These are phyloP conservation scores for Hyposmocoma kahamanoa DNA, from an alignment of 1,140 invertebrate genomes.

Conservation along the genomic window DNA sequence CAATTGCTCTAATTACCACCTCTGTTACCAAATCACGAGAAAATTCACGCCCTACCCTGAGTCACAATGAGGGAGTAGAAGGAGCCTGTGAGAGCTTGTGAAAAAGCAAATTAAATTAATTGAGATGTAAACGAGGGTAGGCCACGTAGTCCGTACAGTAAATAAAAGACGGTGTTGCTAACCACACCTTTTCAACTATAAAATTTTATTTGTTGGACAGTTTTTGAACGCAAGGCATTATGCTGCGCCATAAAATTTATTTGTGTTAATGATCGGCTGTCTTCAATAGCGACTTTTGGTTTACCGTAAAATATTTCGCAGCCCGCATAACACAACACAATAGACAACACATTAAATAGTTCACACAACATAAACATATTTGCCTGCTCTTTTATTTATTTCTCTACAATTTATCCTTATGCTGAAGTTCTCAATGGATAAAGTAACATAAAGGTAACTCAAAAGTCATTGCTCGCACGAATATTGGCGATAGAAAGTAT, in stretches of 20 bases:
- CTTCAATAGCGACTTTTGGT: too few species aligned
- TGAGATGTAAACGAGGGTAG: constrained; percentile 63
- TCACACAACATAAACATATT: too few species aligned
- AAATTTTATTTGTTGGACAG: constrained; percentile 19
- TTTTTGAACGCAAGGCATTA: not conserved
- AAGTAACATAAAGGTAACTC: too few species aligned
- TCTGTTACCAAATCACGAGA: constrained; percentile 62
- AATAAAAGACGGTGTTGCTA: constrained; percentile 45
- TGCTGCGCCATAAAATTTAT: not conserved
- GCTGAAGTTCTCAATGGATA: too few species aligned
- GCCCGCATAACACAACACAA: too few species aligned
- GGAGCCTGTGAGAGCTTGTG: constrained; percentile 64
- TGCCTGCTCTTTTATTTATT: too few species aligned
- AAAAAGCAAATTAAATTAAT: constrained; percentile 70
- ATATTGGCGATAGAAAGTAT: too few species aligned
- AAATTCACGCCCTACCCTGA: constrained; percentile 59
- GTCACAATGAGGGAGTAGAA: constrained; percentile 57
- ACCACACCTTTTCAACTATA: constrained; percentile 35
- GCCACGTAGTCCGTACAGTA: constrained; percentile 36
- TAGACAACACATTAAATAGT: too few species aligned
- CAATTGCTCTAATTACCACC: constrained; percentile 59
- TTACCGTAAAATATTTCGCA: too few species aligned
- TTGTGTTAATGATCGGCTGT: not conserved
- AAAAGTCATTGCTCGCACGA: too few species aligned
- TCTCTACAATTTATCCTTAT: too few species aligned